Evolutionary conservation across 2,888 invertebrate species (phyloP), one percentile per base, ranked within the genome.

Genomic region (Thyatira batis): DNA sequence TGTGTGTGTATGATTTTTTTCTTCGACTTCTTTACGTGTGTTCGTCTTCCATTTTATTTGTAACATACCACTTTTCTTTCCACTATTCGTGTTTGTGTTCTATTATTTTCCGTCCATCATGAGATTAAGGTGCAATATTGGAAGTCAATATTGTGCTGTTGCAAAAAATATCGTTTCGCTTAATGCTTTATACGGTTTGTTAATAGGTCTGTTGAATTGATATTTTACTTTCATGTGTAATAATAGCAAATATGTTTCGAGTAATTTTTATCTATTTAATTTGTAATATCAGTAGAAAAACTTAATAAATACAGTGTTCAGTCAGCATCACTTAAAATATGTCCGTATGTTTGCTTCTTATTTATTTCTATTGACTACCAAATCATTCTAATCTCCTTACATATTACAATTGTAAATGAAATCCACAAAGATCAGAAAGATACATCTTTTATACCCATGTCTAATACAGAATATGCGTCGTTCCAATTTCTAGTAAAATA

Each of bases 201-300:
- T 75, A 81, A 82, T 83, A 77, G 70, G 76, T 80, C 74, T 73
- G 67, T 67, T 78, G 79, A 81, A 84, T 83, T 84, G 78, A 80
- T 87, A 85, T 85, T 85, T 89, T 87, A 88, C 89, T 89, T 89
- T 89, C 88, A 71, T 79, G 76, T 72, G 80, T 82, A 83, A 61
- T 53, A 78, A 68, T 69, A 50, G 73, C 72, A 76, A 63, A 70
- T 61, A 61, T 45, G 20, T 45, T 20, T 45, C 11, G 11, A 11
- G 11, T 21, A 45, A 8, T 8, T 39, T 39, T 17, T 17, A 39
- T 39, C 2, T 13, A 5, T 33, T 11, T 11, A 11, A 13, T 4
- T 39, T 39, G 5, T 13, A 5, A 33, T 13, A 13, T 33, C n/a
- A 13, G 4, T 13, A 5, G n/a, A 13, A 33, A 4, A 33, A 33